Evolutionary conservation across 2,113 vertebrate genomes (phyloP).

Genomic region (Austrofundulus limnaeus): DNA sequence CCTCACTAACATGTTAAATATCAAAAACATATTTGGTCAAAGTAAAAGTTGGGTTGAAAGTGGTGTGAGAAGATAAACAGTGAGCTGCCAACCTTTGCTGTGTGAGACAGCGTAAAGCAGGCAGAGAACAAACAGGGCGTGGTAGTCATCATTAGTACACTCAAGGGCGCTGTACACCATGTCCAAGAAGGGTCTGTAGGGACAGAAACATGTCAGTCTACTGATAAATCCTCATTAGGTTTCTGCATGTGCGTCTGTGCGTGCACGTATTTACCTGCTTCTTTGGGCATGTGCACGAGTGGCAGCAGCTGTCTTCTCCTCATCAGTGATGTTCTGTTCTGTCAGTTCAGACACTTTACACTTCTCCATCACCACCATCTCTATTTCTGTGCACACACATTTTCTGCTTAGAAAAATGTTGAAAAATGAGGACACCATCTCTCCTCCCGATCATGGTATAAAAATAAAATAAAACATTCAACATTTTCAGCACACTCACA

Average conservation of each 20-base stretch:
- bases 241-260: background rate
- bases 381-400: constrained; percentile 84
- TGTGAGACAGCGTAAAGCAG: constrained; percentile 95
- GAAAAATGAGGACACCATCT: too few relatives aligned
- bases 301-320: constrained; percentile 93
- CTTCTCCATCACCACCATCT: constrained; percentile 99
- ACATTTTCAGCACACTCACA: constrained; percentile 3
- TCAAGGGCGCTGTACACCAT: constrained; percentile 95
- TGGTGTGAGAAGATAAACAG: background rate
- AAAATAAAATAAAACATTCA: background rate
- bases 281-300: constrained; percentile 77
- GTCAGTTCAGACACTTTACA: constrained; percentile 83
- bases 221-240: fast-evolving
- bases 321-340: constrained; percentile 95
- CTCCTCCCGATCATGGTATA: background rate
- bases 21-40: too few relatives aligned
- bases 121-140: constrained; percentile 96
- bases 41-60: too few relatives aligned
- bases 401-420: background rate
- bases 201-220: background rate
- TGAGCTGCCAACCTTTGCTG: constrained; percentile 84
- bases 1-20: too few relatives aligned
- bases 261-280: constrained; percentile 82
- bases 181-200: constrained; percentile 90
- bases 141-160: constrained; percentile 89